Evolutionary conservation across 2,797 vertebrate genomes (phyloP), one percentile per base, ranked within the genome.

Genomic region (Nannoperca obscura): DNA sequence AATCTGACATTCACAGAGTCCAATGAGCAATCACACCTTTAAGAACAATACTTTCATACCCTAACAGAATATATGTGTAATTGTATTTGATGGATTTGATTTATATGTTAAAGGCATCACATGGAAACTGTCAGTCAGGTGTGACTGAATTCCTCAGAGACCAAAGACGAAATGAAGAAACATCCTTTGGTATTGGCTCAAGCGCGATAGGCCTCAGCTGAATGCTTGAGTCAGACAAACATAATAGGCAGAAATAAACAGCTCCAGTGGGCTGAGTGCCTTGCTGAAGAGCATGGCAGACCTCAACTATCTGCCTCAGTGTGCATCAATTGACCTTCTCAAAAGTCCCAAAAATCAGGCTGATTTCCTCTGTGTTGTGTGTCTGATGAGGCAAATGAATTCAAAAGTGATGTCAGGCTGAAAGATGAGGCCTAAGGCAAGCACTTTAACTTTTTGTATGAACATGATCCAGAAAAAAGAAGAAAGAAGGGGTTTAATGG

Each of bases 301-400:
- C 67, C 75, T 66, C 44, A 22, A 68, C 69, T 63, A 69, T 71
- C 81, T 71, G 68, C 74, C 74, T 69, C 66, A 27, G 59, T 1
- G 14, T 76, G 62, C 68, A 78, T 70, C 71, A 76, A 63, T 55
- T 86, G 83, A 89, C 85, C 88, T 86, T 89, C 80, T 88, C 58
- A 71, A 68, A 88, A 85, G 61, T 82, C 58, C 55, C 27, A 3
- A 64, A 77, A 81, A 75, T 69, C 76, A 50, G 38, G 19, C 74
- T 60, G 81, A 86, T 84, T 83, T 80, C 44, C 50, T 78, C 63
- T 4, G n/a, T 19, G 38, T 61, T 72, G 58, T 20, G 53, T 38
- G 60, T 47, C 72, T 73, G 73, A 89, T 71, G 78, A 81, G 74
- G 67, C 30, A 9, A 83, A 86, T 82, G 67, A 78, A 84, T 86